Conservation (phyloP, 2,797 vertebrate genomes). For the Rhyacichthys aspro region DNA sequence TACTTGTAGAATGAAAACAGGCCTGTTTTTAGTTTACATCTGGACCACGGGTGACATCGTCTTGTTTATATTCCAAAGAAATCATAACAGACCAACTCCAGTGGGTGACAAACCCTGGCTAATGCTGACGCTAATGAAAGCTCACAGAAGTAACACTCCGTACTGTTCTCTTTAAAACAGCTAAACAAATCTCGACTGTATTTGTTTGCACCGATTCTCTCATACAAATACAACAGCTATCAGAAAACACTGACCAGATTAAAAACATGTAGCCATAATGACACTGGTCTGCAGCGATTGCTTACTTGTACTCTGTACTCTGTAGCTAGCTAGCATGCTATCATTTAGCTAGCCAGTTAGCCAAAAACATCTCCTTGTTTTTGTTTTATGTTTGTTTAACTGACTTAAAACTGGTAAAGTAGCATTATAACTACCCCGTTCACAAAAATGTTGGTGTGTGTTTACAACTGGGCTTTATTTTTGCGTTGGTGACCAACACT, state of each 20-base stretch:
- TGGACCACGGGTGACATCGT: no score
- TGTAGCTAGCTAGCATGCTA: slow-evolving; percentile 29
- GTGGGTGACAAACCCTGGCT: background rate
- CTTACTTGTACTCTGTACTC: slow-evolving; percentile 6
- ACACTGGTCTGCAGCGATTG: slow-evolving; percentile 20
- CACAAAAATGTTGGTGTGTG: no score
- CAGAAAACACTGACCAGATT: slow-evolving; percentile 10
- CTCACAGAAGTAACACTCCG: background rate
- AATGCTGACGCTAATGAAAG: slow-evolving; percentile 26
- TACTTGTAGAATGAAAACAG: background rate
- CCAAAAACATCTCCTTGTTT: slow-evolving; percentile 11
- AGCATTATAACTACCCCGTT: background rate
- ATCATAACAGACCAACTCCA: slow-evolving; percentile 1
- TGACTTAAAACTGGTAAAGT: background rate
- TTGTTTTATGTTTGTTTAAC: background rate
- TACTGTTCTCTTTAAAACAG: background rate
- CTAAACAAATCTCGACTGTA: background rate
- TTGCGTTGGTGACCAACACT: background rate
- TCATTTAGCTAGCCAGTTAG: slow-evolving; percentile 36
- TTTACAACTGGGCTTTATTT: background rate
- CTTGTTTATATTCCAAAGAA: background rate
- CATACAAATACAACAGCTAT: background rate
- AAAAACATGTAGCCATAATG: slow-evolving; percentile 9
- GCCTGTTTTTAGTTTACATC: no score
- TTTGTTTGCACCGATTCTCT: slow-evolving; percentile 2